Evolutionary conservation across 2,113 vertebrate genomes (phyloP).

Genomic region (Channa maculata): DNA sequence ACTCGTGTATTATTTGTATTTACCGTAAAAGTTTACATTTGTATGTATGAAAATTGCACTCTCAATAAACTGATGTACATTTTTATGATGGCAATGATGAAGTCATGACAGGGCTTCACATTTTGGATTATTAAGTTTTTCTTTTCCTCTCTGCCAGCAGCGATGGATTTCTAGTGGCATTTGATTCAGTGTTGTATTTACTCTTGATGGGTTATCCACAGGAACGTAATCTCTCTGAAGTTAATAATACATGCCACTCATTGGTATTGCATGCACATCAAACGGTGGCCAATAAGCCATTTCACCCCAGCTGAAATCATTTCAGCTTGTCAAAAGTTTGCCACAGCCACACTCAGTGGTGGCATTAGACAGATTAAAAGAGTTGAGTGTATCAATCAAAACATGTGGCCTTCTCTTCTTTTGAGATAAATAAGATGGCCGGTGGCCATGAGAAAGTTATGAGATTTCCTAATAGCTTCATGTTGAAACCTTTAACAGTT

Average conservation of each 20-base stretch:
- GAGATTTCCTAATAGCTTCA: slow-evolving; percentile 16
- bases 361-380: slow-evolving; percentile 46
- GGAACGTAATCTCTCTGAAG: slow-evolving; percentile 53
- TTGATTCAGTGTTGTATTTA: slow-evolving; percentile 31
- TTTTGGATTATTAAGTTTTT: background rate
- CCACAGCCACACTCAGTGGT: slow-evolving; percentile 4
- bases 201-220: slow-evolving; percentile 43
- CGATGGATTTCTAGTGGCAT: slow-evolving; percentile 3
- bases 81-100: slow-evolving; percentile 10
- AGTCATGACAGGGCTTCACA: slow-evolving; percentile 15
- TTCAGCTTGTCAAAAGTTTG: slow-evolving; percentile 39
- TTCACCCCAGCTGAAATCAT: slow-evolving; percentile 41
- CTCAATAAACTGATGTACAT: background rate
- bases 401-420: slow-evolving; percentile 16
- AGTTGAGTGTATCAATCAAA: slow-evolving; percentile 32
- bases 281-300: slow-evolving; percentile 33
- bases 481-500: slow-evolving; percentile 53
- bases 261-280: slow-evolving; percentile 50
- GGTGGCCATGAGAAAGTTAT: background rate
- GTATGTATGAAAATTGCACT: background rate
- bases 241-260: slow-evolving; percentile 62
- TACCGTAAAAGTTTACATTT: slow-evolving; percentile 44
- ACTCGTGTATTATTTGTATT: slow-evolving; percentile 15
- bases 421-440: slow-evolving; percentile 39
- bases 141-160: background rate